These are phyloP conservation scores for Hyperoodon ampullatus DNA, from an alignment of 2,113 vertebrate species.

Conservation along the genomic window DNA sequence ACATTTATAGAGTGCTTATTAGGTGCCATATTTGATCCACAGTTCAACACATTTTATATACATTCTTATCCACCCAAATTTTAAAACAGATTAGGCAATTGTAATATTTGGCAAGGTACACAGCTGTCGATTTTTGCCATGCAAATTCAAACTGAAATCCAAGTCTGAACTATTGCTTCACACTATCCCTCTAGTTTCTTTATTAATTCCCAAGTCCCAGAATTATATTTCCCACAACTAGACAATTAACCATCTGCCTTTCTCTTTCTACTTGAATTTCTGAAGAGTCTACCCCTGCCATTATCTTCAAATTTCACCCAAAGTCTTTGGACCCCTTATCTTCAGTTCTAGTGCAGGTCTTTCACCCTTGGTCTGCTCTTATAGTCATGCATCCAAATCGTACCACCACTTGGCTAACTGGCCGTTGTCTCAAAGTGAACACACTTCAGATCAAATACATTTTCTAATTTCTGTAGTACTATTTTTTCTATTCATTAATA, in stretches of 20 bases:
- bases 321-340: background rate
- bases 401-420: background rate
- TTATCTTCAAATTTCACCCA: background rate
- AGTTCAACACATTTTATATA: background rate
- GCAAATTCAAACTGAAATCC: background rate
- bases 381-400: background rate
- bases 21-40: background rate
- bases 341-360: background rate
- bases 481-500: background rate
- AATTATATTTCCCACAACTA: background rate
- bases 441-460: background rate
- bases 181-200: background rate
- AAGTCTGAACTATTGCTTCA: background rate
- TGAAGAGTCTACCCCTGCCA: background rate
- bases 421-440: background rate
- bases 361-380: background rate
- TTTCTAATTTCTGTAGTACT: background rate
- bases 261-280: background rate
- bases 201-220: background rate
- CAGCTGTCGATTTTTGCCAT: background rate
- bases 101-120: background rate
- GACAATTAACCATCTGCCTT: background rate
- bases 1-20: background rate
- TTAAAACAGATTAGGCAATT: background rate
- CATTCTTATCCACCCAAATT: background rate